These are phyloP conservation scores for Enteromius thamalakanensis DNA, from an alignment of 2,797 vertebrate genomes.

Conservation along the genomic window DNA sequence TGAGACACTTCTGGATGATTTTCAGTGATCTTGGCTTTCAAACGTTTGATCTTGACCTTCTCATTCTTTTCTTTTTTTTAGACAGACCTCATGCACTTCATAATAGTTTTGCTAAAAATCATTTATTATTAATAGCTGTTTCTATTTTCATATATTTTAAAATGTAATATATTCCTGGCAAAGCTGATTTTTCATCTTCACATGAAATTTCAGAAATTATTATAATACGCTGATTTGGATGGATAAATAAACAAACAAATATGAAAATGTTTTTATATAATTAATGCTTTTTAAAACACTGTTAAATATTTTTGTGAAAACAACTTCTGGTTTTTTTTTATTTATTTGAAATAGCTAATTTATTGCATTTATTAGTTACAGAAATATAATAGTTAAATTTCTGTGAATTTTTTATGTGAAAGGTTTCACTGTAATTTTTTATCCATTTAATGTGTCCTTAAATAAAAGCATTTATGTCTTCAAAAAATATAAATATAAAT, in stretches of 20 bases:
- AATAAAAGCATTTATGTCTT: neutral
- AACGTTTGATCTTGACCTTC: neutral
- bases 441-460: neutral
- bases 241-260: neutral
- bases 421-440: neutral
- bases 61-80: neutral
- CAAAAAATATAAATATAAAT: too few relatives aligned
- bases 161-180: neutral
- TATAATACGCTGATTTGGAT: neutral
- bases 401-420: neutral
- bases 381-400: neutral
- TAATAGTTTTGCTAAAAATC: neutral
- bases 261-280: neutral
- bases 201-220: neutral
- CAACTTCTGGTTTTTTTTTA: neutral
- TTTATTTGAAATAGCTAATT: neutral
- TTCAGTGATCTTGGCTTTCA: neutral
- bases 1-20: neutral
- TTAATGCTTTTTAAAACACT: neutral
- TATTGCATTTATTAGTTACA: neutral
- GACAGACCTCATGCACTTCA: neutral
- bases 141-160: neutral
- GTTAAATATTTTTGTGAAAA: neutral
- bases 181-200: neutral
- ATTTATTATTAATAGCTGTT: neutral